These are phyloP conservation scores for Scomber japonicus DNA, from an alignment of 2,113 vertebrate genomes.

Conservation along the genomic window DNA sequence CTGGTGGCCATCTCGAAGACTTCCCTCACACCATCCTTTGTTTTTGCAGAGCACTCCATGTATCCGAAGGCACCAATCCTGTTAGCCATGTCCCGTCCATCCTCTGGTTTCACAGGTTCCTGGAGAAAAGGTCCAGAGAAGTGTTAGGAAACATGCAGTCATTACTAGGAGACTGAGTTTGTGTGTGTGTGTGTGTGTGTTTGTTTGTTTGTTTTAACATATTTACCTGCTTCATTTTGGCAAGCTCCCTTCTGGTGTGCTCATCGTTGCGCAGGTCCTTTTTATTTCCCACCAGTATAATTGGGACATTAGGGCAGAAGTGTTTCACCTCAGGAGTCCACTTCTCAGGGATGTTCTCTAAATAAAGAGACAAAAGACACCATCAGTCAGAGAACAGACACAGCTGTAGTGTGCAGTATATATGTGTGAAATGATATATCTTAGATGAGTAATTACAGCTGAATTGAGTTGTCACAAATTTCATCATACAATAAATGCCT, in stretches of 20 bases:
- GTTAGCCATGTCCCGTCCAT: slow-evolving; percentile 90
- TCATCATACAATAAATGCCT: background rate
- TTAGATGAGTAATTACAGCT: background rate
- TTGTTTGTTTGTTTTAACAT: background rate
- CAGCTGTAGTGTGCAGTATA: background rate
- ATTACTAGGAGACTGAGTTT: too few relatives aligned
- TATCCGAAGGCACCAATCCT: slow-evolving; percentile 90
- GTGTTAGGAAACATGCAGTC: slow-evolving; percentile 4
- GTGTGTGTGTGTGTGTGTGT: too few relatives aligned
- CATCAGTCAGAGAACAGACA: slow-evolving; percentile 13
- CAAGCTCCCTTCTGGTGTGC: slow-evolving; percentile 96
- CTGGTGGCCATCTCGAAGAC: slow-evolving; percentile 92
- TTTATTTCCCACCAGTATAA: slow-evolving; percentile 99
- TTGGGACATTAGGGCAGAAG: slow-evolving; percentile 99
- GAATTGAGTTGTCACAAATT: background rate
- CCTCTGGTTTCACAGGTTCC: slow-evolving; percentile 90
- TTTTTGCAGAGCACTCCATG: slow-evolving; percentile 92
- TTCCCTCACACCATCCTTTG: slow-evolving; percentile 90
- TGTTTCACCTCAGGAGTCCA: slow-evolving; percentile 99
- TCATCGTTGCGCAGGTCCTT: slow-evolving; percentile 99
- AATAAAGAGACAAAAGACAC: slow-evolving; percentile 14
- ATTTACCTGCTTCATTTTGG: slow-evolving; percentile 98
- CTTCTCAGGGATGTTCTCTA: slow-evolving; percentile 99
- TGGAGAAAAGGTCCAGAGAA: slow-evolving; percentile 31
- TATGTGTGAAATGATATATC: too few relatives aligned